Evolutionary conservation across 2,888 invertebrate genomes (phyloP).

Genomic region (Mimachlamys varia): DNA sequence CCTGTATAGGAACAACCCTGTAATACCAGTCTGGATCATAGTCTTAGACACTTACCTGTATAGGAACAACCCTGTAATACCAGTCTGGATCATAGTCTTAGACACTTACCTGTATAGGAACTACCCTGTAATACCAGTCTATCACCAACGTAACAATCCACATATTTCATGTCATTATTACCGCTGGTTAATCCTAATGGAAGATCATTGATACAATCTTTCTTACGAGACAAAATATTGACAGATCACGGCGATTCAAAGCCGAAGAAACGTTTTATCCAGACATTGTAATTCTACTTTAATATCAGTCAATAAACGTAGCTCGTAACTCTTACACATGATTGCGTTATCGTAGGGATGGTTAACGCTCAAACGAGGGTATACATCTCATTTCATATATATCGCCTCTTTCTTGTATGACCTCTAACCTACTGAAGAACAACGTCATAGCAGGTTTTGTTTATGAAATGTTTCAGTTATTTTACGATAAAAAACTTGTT

Average conservation of each 20-base stretch:
- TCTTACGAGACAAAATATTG: neutral
- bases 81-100: too few relatives aligned
- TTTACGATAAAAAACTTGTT: slow-evolving; percentile 1
- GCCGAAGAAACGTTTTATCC: neutral
- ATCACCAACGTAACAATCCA: neutral
- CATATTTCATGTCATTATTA: neutral
- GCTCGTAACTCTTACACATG: neutral
- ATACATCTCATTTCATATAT: neutral
- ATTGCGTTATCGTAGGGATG: neutral
- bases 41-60: too few relatives aligned
- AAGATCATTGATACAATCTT: neutral
- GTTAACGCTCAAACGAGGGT: neutral
- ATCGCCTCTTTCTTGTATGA: neutral
- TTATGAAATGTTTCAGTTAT: neutral
- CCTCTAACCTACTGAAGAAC: neutral
- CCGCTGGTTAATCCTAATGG: neutral
- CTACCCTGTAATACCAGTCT: too few relatives aligned
- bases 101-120: too few relatives aligned
- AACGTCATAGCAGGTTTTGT: neutral
- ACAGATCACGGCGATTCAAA: neutral
- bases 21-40: too few relatives aligned
- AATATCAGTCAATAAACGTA: neutral
- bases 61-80: too few relatives aligned
- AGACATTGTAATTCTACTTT: neutral
- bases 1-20: too few relatives aligned